A percentile compares a stretch with the other conserved stretches of the same genome.
Conservation (phyloP, 1,140 invertebrate genomes). For the Magallana angulata region DNA sequence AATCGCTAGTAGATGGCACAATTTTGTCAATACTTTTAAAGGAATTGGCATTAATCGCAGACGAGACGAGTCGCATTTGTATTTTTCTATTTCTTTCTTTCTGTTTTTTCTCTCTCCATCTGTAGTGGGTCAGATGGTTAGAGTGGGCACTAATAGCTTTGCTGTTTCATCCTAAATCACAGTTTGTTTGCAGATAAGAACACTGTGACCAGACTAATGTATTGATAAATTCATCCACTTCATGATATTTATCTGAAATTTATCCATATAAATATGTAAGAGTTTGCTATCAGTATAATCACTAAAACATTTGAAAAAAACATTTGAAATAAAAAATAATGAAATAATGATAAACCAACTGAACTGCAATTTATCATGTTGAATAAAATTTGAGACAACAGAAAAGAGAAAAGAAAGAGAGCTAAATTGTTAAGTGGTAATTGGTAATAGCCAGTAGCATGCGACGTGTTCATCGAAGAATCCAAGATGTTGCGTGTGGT, state of each 20-base stretch:
- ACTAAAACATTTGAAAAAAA: too few species aligned
- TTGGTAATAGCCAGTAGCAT: neutral
- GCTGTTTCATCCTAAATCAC: too few species aligned
- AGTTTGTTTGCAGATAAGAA: too few species aligned
- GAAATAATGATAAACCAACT: neutral
- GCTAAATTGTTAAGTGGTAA: neutral
- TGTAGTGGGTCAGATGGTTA: too few species aligned
- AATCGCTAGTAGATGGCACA: constrained; percentile 4
- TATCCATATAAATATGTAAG: too few species aligned
- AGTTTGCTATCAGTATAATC: too few species aligned
- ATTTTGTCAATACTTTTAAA: neutral
- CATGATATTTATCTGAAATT: too few species aligned
- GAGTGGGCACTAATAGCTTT: too few species aligned
- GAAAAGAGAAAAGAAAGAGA: neutral
- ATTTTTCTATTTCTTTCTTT: neutral
- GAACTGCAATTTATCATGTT: neutral
- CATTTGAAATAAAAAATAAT: too few species aligned
- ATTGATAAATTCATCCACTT: too few species aligned
- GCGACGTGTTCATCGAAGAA: neutral
- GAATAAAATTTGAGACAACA: neutral
- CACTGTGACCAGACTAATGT: too few species aligned
- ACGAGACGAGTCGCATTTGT: neutral
- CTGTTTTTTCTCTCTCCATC: too few species aligned
- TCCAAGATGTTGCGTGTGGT: neutral
- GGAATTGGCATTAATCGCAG: neutral